phyloP scores from a whole-genome alignment of 2,888 invertebrate species.

The Aricia artaxerxes region DNA sequence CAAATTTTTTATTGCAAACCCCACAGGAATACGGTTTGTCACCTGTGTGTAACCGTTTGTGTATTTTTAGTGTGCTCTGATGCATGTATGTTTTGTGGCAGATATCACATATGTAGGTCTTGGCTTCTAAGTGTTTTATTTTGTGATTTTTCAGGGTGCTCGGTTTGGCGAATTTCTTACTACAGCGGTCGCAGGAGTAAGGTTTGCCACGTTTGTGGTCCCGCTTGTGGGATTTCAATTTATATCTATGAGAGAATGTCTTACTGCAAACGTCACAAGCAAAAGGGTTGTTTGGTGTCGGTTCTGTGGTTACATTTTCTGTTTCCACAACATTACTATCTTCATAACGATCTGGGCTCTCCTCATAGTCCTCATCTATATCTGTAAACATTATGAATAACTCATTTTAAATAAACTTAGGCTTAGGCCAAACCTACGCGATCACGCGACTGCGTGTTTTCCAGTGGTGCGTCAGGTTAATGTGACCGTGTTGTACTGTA shows the following conservation, averaged over 20 bases:
- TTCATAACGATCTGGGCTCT: background rate
- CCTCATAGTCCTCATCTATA: background rate
- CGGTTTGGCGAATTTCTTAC: background rate
- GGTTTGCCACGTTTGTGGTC: background rate
- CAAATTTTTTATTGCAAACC: background rate
- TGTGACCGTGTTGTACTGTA: no score
- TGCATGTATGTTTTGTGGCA: background rate
- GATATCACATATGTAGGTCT: constrained; percentile 1
- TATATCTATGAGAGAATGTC: background rate
- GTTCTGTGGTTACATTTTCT: background rate
- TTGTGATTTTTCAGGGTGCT: background rate
- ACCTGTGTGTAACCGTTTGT: constrained; percentile 19
- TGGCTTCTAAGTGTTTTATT: background rate
- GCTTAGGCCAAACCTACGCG: no score
- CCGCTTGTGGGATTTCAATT: background rate
- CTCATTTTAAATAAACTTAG: no score
- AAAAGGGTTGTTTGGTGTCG: background rate
- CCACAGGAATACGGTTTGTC: constrained; percentile 3
- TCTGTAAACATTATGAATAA: background rate
- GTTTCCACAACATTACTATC: background rate
- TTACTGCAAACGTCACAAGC: background rate
- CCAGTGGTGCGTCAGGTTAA: no score
- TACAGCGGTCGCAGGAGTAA: background rate
- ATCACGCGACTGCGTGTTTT: no score
- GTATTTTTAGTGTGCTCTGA: background rate